Conservation (phyloP, 2,888 invertebrate species). For the Candidula unifasciata region DNA sequence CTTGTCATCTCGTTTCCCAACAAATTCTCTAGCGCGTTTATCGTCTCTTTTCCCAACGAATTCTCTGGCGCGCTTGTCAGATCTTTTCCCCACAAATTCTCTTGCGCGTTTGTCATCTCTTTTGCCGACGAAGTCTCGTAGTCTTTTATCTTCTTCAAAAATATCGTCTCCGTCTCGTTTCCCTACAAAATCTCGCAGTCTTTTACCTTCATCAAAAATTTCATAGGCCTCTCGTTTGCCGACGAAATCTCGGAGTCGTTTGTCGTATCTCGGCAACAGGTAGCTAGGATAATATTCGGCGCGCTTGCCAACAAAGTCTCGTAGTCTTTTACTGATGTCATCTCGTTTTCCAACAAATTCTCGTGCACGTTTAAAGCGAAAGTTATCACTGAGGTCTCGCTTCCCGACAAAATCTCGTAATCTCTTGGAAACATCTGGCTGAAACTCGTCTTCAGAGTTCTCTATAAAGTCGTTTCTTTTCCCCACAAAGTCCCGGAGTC, state of each 20-base stretch:
- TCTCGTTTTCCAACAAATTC: background rate
- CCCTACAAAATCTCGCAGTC: constrained; percentile 47
- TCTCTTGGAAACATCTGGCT: background rate
- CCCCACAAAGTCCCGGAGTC: background rate
- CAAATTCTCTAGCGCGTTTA: constrained; percentile 16
- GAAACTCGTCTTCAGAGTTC: background rate
- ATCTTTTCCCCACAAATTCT: constrained; percentile 28
- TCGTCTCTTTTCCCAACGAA: constrained; percentile 14
- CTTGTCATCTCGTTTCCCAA: constrained; percentile 35
- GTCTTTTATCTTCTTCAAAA: constrained; percentile 37
- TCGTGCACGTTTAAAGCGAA: background rate
- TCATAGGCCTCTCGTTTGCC: constrained; percentile 12
- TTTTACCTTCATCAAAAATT: constrained; percentile 11
- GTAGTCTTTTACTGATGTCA: background rate
- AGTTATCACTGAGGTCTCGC: background rate
- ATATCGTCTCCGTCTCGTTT: constrained; percentile 9
- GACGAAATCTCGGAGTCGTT: constrained; percentile 31
- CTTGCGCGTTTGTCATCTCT: constrained; percentile 32
- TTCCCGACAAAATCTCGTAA: background rate
- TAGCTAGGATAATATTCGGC: background rate
- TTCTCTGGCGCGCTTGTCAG: background rate
- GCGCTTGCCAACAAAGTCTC: background rate
- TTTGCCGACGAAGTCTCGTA: constrained; percentile 52
- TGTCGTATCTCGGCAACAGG: background rate
- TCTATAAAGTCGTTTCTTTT: background rate